Evolutionary conservation across 2,113 vertebrate genomes (phyloP), one percentile per base, ranked within the genome.

Genomic region (Seriola rivoliana): DNA sequence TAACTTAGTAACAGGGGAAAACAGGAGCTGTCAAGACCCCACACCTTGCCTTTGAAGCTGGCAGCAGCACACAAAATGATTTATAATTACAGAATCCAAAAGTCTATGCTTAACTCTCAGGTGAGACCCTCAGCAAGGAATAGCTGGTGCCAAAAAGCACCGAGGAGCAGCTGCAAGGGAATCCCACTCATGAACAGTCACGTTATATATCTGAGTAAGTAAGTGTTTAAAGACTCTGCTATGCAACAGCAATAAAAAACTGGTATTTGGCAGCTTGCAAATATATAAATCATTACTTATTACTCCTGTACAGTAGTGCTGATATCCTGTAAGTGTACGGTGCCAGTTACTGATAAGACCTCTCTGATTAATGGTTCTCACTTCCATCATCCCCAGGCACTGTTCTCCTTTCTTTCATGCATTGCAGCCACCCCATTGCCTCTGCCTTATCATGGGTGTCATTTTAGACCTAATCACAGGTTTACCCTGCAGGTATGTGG

Each of bases 401-500:
- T 42, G n/a, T 25, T 38, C 57, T 58, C 29, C 42, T 54, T 42
- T 73, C 48, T 76, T 64, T 59, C 71, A 32, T 46, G 46, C 34
- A 5, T 6, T 48, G 57, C 48, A 78, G 70, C 57, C 29, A 71
- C 44, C 82, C 29, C 36, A n/a, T 75, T 74, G 74, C 68, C 75
- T 83, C 65, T 19, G 48, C 66, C 73, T 72, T 50, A 71, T 48
- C 44, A 54, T 84, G 84, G 81, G 75, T 84, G 87, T 88, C 85
- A 88, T 81, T 71, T 84, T 64, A 82, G 77, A 67, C 72, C 78
- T 87, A 88, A 92, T 93, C 90, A 91, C 34, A 88, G 90, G 76
- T 84, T 85, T 81, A 76, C 77, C 88, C 85, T 74, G 76, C 81
- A 93, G 92, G 91, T 94, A 93, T 94, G 91, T 75, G 78, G 87